Evolutionary conservation across 2,797 vertebrate genomes (phyloP).

Genomic region (Crax fasciolata): DNA sequence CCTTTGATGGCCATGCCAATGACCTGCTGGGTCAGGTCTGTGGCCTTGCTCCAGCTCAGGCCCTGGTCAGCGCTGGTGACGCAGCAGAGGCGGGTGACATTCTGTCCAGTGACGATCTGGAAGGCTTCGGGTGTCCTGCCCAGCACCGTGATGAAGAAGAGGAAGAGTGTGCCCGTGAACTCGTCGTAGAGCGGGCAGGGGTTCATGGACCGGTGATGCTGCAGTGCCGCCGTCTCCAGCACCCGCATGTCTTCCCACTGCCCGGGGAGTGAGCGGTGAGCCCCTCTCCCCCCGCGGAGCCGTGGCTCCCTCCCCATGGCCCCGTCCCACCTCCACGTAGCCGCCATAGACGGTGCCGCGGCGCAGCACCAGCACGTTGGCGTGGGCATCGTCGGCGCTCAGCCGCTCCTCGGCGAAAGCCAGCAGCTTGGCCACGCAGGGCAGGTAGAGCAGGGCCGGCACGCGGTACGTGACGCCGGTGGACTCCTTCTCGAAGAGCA

Average conservation of each 20-base stretch:
- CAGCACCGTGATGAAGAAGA: slow-evolving; percentile 95
- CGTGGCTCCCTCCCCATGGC: not conserved
- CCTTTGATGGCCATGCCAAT: slow-evolving; percentile 91
- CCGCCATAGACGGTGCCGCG: slow-evolving; percentile 88
- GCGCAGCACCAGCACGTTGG: slow-evolving; percentile 92
- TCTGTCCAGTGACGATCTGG: slow-evolving; percentile 92
- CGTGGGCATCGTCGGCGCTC: slow-evolving; percentile 89
- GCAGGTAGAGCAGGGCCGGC: slow-evolving; percentile 90
- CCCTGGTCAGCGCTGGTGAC: slow-evolving; percentile 89
- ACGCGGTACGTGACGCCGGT: slow-evolving; percentile 93
- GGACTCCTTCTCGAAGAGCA: slow-evolving; percentile 91
- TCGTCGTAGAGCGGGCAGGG: slow-evolving; percentile 94
- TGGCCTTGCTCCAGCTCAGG: slow-evolving; percentile 88
- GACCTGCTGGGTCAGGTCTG: slow-evolving; percentile 89
- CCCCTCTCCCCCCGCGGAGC: not conserved
- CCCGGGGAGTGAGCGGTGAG: not conserved
- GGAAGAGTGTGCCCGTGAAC: slow-evolving; percentile 91
- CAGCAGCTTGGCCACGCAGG: slow-evolving; percentile 85
- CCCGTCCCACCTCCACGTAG: slow-evolving; percentile 88
- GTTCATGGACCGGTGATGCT: slow-evolving; percentile 95
- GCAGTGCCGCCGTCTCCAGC: slow-evolving; percentile 86
- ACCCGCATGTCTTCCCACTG: slow-evolving; percentile 93
- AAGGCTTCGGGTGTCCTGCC: slow-evolving; percentile 91
- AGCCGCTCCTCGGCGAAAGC: slow-evolving; percentile 95
- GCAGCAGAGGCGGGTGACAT: slow-evolving; percentile 92